Base-by-base conservation (phyloP, 2,113 vertebrate species). In the Artemisiospiza belli region DNA sequence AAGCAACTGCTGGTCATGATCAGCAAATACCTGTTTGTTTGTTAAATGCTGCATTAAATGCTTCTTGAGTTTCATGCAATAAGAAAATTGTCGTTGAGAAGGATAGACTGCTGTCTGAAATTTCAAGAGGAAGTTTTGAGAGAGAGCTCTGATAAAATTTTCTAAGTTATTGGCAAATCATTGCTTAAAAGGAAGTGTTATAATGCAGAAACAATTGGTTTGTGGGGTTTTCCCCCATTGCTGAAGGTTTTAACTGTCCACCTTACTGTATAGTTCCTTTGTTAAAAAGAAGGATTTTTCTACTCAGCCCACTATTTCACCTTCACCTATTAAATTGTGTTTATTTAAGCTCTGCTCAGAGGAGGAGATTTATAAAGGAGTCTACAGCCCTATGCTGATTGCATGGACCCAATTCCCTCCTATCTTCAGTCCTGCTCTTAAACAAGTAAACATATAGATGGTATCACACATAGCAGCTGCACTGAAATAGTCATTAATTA, bases 171-270 rank as follows among this genome's bases (percentile, higher is more conserved):
- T 87, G 70, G 83, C 74, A 87, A 92, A 90, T 72, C 1, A 0
- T 95, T 93, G 49, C 90, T 82, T 92, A 89, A 92, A 67, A 78
- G 95, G 90, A 94, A 89, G 22, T 68, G 74, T 87, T 86, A 78
- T 84, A 92, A 78, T 10, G 23, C 55, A 92, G 91, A 87, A 96
- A 70, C 44, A 70, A 64, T n/a, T 77, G 44, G 25, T 81, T 82
- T 54, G 52, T 63, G 84, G 25, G 2, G 4, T 69, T 47, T 41
- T 27, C 3, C 7, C n/a, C 41, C 18, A 16, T 39, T 80, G 37
- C 89, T 37, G 21, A 54, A 63, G 10, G 11, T 66, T 87, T 94
- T 78, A 81, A 87, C 84, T 84, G 15, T 47, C 27, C 31, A 31
- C 22, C 87, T 79, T 54, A 63, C 20, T 1, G 0, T 10, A 41